These are phyloP conservation scores for Cnemophilus loriae DNA, from an alignment of 2,113 vertebrate genomes.

Conservation along the genomic window DNA sequence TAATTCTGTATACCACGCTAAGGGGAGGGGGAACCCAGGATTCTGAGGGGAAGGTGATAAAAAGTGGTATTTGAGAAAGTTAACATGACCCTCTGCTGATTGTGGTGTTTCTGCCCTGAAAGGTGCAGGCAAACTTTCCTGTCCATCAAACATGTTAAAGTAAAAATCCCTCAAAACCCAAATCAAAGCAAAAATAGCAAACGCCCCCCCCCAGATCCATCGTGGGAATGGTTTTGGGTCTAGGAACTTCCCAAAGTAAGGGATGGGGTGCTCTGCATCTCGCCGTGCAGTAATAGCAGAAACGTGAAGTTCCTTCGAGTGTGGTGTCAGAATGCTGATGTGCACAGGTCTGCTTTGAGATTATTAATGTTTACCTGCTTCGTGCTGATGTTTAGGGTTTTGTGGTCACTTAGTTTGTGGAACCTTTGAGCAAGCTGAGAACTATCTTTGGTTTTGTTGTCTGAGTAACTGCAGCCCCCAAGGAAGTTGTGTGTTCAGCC, in stretches of 20 bases:
- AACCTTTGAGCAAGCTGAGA: not conserved
- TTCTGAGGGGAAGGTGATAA: not conserved
- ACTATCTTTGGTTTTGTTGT: not conserved
- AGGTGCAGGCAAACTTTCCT: not conserved
- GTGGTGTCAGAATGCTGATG: not conserved
- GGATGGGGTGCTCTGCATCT: not conserved
- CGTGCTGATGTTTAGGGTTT: not conserved
- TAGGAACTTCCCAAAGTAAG: not conserved
- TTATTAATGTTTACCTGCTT: not conserved
- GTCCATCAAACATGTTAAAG: not conserved
- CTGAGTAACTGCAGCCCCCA: not conserved
- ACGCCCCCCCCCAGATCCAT: accelerated
- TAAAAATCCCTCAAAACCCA: not conserved
- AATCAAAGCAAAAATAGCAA: not conserved
- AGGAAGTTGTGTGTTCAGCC: not conserved
- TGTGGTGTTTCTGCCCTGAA: not conserved
- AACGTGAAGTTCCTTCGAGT: accelerated
- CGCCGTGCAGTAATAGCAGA: accelerated
- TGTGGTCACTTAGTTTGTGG: not conserved
- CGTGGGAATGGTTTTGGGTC: not conserved
- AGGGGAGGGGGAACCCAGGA: not conserved
- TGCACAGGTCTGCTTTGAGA: not conserved
- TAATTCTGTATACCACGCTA: not conserved
- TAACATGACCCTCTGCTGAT: not conserved
- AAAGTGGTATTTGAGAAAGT: not conserved